Base-by-base conservation (phyloP, 2,113 vertebrate species). In the Sapayoa aenigma region DNA sequence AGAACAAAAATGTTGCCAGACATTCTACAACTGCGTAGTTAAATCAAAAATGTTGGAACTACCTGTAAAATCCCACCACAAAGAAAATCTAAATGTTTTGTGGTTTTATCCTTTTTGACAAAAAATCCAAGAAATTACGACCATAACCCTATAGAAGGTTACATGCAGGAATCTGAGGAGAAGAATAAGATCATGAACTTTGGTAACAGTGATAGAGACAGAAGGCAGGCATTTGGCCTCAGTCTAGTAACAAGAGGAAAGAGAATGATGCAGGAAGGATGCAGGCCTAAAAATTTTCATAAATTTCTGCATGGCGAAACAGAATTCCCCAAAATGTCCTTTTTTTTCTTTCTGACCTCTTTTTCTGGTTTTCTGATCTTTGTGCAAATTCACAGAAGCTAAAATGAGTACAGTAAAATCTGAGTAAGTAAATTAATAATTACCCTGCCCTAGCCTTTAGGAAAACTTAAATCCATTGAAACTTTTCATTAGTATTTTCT, bases 401-500 rank as follows among this genome's bases (percentile, higher is more conserved):
- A 30, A 28, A 28, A 17, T 63, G 50, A 83, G 20, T 41, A 47
- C 53, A 47, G 30, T 18, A 22, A 47, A 68, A 62, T 31, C 6
- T 39, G 28, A 71, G 28, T 67, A 82, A 82, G 41, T 69, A 83
- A 81, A 89, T 81, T 81, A 80, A 91, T 83, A 60, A 85, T 92
- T 91, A 71, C 76, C n/a, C 14, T 56, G 37, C 41, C 39, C 39
- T 90, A 89, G 27, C 41, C 90, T 95, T 97, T 41, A 94, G 76
- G 65, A 93, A 95, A 94, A 65, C 52, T 80, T 87, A 83, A 75
- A 86, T 52, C 15, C 67, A 3, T 79, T 73, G 87, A 83, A 95
- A 25, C 19, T 77, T 95, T 97, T 94, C 37, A 82, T 90, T 88
- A 89, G 5, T 72, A 33, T 68, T 95, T 96, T 31, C 31, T 24